Evolutionary conservation across 2,888 invertebrate species (phyloP), one percentile per base, ranked within the genome.

Genomic region (Enchytraeus crypticus): DNA sequence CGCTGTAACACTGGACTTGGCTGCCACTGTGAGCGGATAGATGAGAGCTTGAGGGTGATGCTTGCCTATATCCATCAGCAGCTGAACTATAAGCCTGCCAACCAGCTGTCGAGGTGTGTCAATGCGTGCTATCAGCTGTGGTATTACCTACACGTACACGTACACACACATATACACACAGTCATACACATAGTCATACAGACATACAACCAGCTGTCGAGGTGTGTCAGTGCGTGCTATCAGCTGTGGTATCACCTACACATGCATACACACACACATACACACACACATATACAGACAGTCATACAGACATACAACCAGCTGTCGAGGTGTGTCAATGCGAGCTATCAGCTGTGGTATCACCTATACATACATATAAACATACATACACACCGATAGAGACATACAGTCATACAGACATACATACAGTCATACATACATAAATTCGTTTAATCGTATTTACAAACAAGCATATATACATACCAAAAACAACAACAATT

Each of bases 341-440:
- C 98, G 85, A 0, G 98, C 97, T 68, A 99, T 98, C 33, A 99
- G 82, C 77, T 99, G 98, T 0, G 98, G 98, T 69, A 99, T 96
- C 0, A 99, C 96, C 82, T 83, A 70, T 14, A 56, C n/a, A n/a
- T n/a, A n/a, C n/a, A n/a, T n/a, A n/a, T n/a, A n/a, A n/a, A n/a
- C n/a, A n/a, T n/a, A n/a, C n/a, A n/a, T n/a, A n/a, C n/a, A n/a
- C n/a, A n/a, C n/a, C n/a, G n/a, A n/a, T n/a, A n/a, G n/a, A n/a
- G n/a, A n/a, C n/a, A n/a, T n/a, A n/a, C n/a, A n/a, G n/a, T n/a
- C n/a, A n/a, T n/a, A n/a, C n/a, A n/a, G n/a, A n/a, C n/a, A n/a
- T n/a, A n/a, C n/a, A n/a, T n/a, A n/a, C n/a, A n/a, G n/a, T 5
- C 18, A 11, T 29, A 32, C n/a, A n/a, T n/a, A 21, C 18, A 49